A percentile compares a stretch with the other conserved stretches of the same genome.
phyloP scores from a whole-genome alignment of 35 echinoderm and acorn worm genomes.

The Heliocidaris erythrogramma region DNA sequence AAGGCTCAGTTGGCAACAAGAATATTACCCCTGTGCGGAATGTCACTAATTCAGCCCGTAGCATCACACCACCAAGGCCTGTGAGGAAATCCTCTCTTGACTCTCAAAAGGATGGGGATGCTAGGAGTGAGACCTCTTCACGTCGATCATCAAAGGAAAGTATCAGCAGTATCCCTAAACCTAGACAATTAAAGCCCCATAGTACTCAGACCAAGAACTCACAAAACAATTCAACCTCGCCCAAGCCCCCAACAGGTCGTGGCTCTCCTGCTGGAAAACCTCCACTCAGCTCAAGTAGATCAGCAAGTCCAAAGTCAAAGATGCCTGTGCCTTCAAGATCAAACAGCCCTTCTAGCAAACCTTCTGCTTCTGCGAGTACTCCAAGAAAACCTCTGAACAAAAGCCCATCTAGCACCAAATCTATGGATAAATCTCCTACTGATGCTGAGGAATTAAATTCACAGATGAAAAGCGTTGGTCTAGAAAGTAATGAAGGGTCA shows the following conservation, averaged over 20 bases:
- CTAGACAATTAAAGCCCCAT: not conserved
- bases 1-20: constrained; percentile 31
- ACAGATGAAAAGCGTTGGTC: not conserved
- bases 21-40: not conserved
- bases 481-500: constrained; percentile 25
- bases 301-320: constrained; percentile 52
- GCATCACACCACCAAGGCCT: constrained; percentile 52
- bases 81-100: constrained; percentile 41
- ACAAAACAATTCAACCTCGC: not conserved
- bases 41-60: not conserved
- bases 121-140: constrained; percentile 28
- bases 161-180: constrained; percentile 27
- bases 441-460: not conserved
- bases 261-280: constrained; percentile 58
- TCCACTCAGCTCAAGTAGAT: constrained; percentile 47
- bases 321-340: constrained; percentile 28
- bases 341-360: not conserved
- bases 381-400: constrained; percentile 25
- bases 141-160: constrained; percentile 28
- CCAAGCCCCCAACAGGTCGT: constrained; percentile 50
- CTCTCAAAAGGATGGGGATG: constrained; percentile 42
- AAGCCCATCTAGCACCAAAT: not conserved
- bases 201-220: not conserved
- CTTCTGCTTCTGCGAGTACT: not conserved
- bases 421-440: not conserved